These are phyloP conservation scores for Hoplodrina blanda DNA, from an alignment of 2,888 invertebrate genomes.

Conservation along the genomic window DNA sequence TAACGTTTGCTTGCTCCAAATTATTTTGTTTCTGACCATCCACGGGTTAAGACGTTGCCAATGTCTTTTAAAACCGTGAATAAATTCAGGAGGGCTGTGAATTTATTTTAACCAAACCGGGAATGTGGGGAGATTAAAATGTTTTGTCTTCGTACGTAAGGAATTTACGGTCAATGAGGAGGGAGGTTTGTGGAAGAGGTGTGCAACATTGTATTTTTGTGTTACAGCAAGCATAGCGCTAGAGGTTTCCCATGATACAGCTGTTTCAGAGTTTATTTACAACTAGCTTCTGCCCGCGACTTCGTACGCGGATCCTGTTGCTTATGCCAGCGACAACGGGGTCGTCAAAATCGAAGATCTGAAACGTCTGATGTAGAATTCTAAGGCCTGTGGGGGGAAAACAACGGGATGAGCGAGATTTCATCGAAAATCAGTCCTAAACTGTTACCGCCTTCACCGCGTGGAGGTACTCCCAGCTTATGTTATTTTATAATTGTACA, in stretches of 20 bases:
- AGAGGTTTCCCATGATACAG: background rate
- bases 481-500: too few relatives aligned
- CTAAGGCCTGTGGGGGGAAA: too few relatives aligned
- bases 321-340: too few relatives aligned
- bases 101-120: slow-evolving; percentile 44
- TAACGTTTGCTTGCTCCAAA: slow-evolving; percentile 49
- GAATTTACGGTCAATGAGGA: slow-evolving; percentile 58
- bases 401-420: too few relatives aligned
- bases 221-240: background rate
- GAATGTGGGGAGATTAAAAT: slow-evolving; percentile 53
- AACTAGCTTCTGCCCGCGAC: too few relatives aligned
- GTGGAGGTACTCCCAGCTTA: too few relatives aligned
- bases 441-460: too few relatives aligned
- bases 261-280: background rate
- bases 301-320: too few relatives aligned
- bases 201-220: slow-evolving; percentile 4
- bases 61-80: slow-evolving; percentile 57
- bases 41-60: slow-evolving; percentile 44
- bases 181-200: background rate
- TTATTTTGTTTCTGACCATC: slow-evolving; percentile 58
- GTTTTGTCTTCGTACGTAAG: slow-evolving; percentile 47
- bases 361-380: too few relatives aligned
- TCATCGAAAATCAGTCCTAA: too few relatives aligned
- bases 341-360: too few relatives aligned
- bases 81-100: slow-evolving; percentile 48